These are phyloP conservation scores for Cryptus armator DNA, from an alignment of 2,888 invertebrate genomes.

Conservation along the genomic window DNA sequence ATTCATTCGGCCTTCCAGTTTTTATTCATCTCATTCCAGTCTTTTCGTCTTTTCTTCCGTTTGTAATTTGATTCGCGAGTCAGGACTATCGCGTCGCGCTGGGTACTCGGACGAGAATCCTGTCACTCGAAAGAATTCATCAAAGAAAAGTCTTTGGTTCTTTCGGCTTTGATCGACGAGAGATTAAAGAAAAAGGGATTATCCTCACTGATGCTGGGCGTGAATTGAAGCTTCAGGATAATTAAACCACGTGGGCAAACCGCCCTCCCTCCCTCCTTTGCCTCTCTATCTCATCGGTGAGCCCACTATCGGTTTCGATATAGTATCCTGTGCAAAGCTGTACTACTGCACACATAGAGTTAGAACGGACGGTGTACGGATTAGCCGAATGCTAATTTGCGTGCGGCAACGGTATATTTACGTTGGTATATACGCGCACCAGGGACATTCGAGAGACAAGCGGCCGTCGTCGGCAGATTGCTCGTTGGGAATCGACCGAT, in stretches of 20 bases:
- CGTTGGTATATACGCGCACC: constrained; percentile 23
- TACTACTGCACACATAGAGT: constrained; percentile 13
- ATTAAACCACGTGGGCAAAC: constrained; percentile 6
- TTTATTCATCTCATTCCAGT: constrained; percentile 60
- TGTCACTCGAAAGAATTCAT: constrained; percentile 30
- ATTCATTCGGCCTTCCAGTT: constrained; percentile 62
- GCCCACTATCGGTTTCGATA: constrained; percentile 32
- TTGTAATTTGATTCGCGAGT: constrained; percentile 56
- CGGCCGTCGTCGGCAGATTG: constrained; percentile 42
- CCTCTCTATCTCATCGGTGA: neutral
- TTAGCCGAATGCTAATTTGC: constrained; percentile 41
- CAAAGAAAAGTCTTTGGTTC: constrained; percentile 29
- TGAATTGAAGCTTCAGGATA: neutral
- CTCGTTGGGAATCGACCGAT: constrained; percentile 32
- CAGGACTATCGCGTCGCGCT: constrained; percentile 19
- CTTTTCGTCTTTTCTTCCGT: constrained; percentile 28
- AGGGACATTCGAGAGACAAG: constrained; percentile 40
- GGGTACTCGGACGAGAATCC: neutral
- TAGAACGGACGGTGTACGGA: constrained; percentile 12
- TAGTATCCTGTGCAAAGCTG: constrained; percentile 8
- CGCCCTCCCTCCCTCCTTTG: neutral
- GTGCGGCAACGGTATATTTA: constrained; percentile 24
- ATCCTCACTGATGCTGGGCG: neutral
- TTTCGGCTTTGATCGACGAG: neutral
- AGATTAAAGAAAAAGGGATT: constrained; percentile 40